Conservation (phyloP, 1,140 invertebrate species). For the Heliconius hewitsoni region DNA sequence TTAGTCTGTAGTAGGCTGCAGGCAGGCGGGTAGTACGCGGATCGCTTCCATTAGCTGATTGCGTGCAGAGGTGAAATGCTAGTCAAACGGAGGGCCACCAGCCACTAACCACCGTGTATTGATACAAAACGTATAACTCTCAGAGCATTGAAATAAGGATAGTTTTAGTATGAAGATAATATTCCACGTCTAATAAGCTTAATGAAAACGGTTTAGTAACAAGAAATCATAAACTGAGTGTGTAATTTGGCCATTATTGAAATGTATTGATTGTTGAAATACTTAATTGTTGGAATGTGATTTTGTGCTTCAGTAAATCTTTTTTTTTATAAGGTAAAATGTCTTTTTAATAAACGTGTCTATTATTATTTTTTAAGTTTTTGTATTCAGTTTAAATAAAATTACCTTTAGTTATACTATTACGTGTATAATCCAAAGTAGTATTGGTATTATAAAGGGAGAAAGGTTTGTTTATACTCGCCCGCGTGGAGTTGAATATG, state of each 20-base stretch:
- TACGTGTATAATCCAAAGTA: background rate
- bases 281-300: no score
- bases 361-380: no score
- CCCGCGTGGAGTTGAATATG: conserved; percentile 29
- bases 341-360: no score
- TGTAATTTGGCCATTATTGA: background rate
- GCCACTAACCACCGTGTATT: background rate
- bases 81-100: conserved; percentile 35
- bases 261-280: background rate
- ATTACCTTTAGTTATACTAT: background rate
- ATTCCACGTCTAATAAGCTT: background rate
- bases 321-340: no score
- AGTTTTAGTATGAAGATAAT: background rate
- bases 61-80: conserved; percentile 36
- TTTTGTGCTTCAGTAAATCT: no score
- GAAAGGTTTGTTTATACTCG: conserved; percentile 40
- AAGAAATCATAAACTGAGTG: background rate
- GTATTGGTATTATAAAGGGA: conserved; percentile 13
- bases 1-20: background rate
- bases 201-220: background rate
- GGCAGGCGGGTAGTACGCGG: background rate
- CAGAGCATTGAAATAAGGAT: background rate
- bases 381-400: no score
- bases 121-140: background rate
- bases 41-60: conserved; percentile 37